Evolutionary conservation across 2,797 vertebrate species (phyloP).

Genomic region (Hephaestus fuliginosus): DNA sequence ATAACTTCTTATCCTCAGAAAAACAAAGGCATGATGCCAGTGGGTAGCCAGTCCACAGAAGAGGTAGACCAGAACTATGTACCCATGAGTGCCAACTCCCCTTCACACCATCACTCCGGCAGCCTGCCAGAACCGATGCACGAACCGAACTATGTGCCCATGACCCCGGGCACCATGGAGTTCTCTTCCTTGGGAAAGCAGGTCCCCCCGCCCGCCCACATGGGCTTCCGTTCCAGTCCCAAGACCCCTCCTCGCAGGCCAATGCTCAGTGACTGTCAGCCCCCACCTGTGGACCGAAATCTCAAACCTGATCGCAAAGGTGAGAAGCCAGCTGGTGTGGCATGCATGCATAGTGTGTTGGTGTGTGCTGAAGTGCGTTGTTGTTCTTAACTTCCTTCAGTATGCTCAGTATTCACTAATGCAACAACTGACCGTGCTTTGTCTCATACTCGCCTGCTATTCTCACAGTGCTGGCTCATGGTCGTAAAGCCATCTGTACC

Average conservation of each 20-base stretch:
- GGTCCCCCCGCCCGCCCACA: constrained; percentile 97
- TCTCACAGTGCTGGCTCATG: constrained; percentile 75
- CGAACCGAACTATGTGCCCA: constrained; percentile 98
- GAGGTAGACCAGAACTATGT: constrained; percentile 99
- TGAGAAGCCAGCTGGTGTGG: constrained; percentile 77
- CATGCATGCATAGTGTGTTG: constrained; percentile 42
- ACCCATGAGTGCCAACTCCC: constrained; percentile 98
- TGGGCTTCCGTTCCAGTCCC: constrained; percentile 98
- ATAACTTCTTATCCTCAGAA: constrained; percentile 83
- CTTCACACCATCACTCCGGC: constrained; percentile 93
- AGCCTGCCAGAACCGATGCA: constrained; percentile 93
- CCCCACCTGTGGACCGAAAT: constrained; percentile 96
- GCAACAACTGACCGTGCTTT: constrained; percentile 48
- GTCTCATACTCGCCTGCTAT: constrained; percentile 54
- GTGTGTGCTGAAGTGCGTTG: constrained; percentile 40
- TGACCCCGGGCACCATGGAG: constrained; percentile 97
- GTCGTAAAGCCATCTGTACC: constrained; percentile 49
- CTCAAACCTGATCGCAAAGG: constrained; percentile 99
- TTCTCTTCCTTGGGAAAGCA: constrained; percentile 98
- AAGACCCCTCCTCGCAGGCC: constrained; percentile 96
- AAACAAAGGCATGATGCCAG: constrained; percentile 95
- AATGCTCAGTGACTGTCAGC: constrained; percentile 93
- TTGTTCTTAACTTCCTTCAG: constrained; percentile 32
- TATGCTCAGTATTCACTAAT: constrained; percentile 57
- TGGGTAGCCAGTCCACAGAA: constrained; percentile 92